These are phyloP conservation scores for Steinernema feltiae DNA, from an alignment of 1,140 invertebrate species.

Conservation along the genomic window DNA sequence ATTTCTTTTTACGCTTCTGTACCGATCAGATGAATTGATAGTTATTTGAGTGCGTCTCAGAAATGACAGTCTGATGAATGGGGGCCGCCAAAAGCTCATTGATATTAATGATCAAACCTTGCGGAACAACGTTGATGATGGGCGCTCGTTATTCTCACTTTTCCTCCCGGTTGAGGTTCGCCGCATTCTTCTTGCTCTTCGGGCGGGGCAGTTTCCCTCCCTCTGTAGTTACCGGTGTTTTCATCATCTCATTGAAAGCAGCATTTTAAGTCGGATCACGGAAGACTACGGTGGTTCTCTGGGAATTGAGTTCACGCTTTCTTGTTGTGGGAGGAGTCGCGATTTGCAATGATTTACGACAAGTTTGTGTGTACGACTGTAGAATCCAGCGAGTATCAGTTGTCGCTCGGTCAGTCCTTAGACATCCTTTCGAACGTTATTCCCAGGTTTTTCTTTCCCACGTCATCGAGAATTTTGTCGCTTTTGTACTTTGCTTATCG, in stretches of 20 bases:
- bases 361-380: constrained; percentile 13
- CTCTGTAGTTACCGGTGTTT: too few relatives aligned
- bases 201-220: neutral
- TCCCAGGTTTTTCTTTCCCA: neutral
- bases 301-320: neutral
- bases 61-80: constrained; percentile 9
- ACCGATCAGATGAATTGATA: neutral
- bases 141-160: neutral
- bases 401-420: neutral
- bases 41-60: neutral
- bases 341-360: constrained; percentile 11
- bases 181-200: neutral
- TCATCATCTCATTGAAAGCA: too few relatives aligned
- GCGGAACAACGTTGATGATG: neutral
- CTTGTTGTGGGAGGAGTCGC: neutral
- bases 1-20: neutral
- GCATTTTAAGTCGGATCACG: too few relatives aligned
- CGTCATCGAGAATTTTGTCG: neutral
- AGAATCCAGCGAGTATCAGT: constrained; percentile 7
- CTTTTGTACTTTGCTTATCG: neutral
- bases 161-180: neutral
- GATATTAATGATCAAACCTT: constrained; percentile 9
- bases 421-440: neutral
- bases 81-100: neutral
- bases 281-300: neutral